Evolutionary conservation across 2,113 vertebrate genomes (phyloP).

Genomic region (Bolborhynchus lineola): DNA sequence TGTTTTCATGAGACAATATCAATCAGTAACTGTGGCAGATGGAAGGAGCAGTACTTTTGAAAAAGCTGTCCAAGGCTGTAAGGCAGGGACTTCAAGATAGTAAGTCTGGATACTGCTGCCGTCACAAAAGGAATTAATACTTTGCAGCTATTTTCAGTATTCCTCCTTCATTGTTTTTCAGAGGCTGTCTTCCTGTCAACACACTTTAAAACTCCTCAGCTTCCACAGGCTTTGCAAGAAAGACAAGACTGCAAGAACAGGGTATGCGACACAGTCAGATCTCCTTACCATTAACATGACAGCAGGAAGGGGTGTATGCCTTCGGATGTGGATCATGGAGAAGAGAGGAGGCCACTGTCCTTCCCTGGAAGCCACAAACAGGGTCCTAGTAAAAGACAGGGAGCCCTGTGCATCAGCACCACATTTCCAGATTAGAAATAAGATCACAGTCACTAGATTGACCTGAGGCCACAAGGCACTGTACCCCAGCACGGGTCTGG

Average conservation of each 20-base stretch:
- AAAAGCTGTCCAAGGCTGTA: neutral
- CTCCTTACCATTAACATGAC: slow-evolving; percentile 73
- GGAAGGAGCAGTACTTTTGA: neutral
- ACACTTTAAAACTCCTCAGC: neutral
- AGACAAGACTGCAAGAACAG: neutral
- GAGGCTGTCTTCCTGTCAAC: neutral
- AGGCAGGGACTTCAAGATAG: neutral
- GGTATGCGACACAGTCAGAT: neutral
- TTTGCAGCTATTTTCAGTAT: neutral
- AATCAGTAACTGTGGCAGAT: neutral
- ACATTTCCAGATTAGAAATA: neutral
- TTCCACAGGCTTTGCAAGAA: neutral
- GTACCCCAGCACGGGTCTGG: neutral
- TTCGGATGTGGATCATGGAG: slow-evolving; percentile 75
- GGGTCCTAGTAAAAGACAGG: slow-evolving; percentile 57
- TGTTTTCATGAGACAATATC: neutral
- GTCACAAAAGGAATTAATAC: neutral
- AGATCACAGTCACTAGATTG: neutral
- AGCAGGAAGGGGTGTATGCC: slow-evolving; percentile 71
- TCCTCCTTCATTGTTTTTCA: neutral
- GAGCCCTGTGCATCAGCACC: neutral
- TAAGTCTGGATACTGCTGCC: neutral
- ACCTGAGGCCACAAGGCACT: neutral
- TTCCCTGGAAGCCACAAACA: slow-evolving; percentile 76
- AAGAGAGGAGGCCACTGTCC: slow-evolving; percentile 76